Percentiles rank a stretch among this genome's conserved stretches.
These are phyloP conservation scores for Meda fulgida DNA, from an alignment of 2,797 vertebrate species.

Conservation along the genomic window DNA sequence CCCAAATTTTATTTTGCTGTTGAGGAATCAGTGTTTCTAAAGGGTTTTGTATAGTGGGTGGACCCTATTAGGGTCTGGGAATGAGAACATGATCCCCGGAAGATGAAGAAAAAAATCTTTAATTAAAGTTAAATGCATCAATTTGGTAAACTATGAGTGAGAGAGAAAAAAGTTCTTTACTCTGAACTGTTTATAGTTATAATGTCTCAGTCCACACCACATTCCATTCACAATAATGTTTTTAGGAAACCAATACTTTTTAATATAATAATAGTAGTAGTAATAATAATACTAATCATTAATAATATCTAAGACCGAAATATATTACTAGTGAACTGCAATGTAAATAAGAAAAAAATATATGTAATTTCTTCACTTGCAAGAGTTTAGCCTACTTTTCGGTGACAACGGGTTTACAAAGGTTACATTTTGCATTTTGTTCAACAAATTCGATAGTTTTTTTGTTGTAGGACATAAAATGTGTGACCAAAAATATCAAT, in stretches of 20 bases:
- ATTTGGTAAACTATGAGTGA: too few relatives aligned
- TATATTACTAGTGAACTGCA: background rate
- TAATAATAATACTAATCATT: background rate
- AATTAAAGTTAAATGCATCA: too few relatives aligned
- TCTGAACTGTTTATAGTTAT: too few relatives aligned
- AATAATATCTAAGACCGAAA: background rate
- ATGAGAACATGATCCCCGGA: too few relatives aligned
- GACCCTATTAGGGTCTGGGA: background rate
- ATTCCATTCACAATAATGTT: background rate
- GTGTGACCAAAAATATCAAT: background rate
- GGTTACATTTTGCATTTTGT: background rate
- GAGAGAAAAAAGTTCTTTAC: too few relatives aligned
- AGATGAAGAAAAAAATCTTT: too few relatives aligned
- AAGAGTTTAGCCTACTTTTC: background rate
- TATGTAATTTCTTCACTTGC: background rate
- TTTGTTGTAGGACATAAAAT: too few relatives aligned
- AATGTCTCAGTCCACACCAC: background rate
- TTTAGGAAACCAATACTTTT: background rate
- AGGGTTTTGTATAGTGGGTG: too few relatives aligned
- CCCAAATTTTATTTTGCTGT: background rate
- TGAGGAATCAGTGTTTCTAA: too few relatives aligned
- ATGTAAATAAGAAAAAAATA: background rate
- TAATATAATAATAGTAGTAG: background rate
- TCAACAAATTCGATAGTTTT: background rate
- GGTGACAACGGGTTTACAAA: background rate